These are phyloP conservation scores for Lucinisca nassula DNA, from an alignment of 2,888 invertebrate species.

Conservation along the genomic window DNA sequence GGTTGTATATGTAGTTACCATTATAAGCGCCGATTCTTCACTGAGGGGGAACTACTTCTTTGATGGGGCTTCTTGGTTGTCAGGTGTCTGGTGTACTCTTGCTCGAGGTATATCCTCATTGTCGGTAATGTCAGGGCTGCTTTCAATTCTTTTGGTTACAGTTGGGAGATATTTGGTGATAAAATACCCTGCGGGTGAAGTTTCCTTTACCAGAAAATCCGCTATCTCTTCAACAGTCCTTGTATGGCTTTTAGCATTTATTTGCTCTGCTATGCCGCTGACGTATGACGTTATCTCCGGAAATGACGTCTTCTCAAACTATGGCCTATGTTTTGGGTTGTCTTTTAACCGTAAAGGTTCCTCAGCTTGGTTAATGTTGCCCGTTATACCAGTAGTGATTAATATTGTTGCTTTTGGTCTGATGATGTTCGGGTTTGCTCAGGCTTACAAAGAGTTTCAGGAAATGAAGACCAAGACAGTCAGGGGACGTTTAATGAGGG, in stretches of 20 bases:
- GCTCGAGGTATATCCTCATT: background rate
- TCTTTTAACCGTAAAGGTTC: background rate
- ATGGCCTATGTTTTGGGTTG: background rate
- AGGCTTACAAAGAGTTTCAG: background rate
- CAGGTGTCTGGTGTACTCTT: background rate
- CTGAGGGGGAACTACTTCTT: background rate
- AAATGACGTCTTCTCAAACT: background rate
- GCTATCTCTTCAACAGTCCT: background rate
- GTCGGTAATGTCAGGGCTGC: background rate
- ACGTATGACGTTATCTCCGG: background rate
- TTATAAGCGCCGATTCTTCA: background rate
- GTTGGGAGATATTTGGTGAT: background rate
- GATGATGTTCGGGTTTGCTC: background rate
- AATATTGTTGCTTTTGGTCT: background rate
- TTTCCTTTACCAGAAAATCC: background rate
- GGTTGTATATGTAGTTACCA: background rate
- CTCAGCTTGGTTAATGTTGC: background rate
- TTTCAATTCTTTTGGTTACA: background rate
- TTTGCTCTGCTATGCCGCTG: background rate
- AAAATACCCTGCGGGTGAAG: background rate
- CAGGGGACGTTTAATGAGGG: background rate
- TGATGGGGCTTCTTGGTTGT: background rate
- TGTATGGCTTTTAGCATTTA: background rate
- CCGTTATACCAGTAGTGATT: background rate
- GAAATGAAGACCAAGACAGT: background rate